These are phyloP conservation scores for Metaphire vulgaris DNA, from an alignment of 1,140 invertebrate species.

Conservation along the genomic window DNA sequence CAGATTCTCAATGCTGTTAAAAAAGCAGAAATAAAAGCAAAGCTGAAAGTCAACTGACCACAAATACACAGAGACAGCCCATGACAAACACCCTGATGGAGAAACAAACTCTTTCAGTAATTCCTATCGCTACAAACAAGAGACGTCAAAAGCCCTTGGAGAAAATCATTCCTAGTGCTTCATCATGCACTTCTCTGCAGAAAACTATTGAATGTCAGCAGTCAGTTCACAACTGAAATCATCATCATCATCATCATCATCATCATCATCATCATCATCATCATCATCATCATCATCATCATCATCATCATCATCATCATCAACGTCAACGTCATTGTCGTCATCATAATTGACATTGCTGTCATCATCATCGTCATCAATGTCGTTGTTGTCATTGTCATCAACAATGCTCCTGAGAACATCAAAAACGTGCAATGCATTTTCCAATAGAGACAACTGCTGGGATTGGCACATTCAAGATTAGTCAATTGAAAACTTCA, in stretches of 20 bases:
- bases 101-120: not conserved
- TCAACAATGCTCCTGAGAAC: not conserved
- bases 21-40: constrained; percentile 24
- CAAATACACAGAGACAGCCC: not conserved
- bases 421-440: not conserved
- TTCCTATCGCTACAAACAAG: not conserved
- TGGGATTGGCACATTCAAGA: not conserved
- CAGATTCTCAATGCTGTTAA: constrained; percentile 71
- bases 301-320: too few relatives aligned
- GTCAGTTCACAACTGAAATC: too few relatives aligned
- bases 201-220: too few relatives aligned
- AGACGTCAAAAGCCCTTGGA: too few relatives aligned
- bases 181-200: not conserved
- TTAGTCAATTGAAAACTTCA: not conserved
- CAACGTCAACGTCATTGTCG: not conserved
- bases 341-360: not conserved
- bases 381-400: not conserved
- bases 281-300: too few relatives aligned
- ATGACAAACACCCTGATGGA: not conserved
- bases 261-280: too few relatives aligned
- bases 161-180: not conserved
- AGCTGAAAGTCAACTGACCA: not conserved
- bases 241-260: too few relatives aligned
- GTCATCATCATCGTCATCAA: not conserved
- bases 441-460: not conserved